Evolutionary conservation across 1,140 invertebrate genomes (phyloP).

Genomic region (Dryas iulia): DNA sequence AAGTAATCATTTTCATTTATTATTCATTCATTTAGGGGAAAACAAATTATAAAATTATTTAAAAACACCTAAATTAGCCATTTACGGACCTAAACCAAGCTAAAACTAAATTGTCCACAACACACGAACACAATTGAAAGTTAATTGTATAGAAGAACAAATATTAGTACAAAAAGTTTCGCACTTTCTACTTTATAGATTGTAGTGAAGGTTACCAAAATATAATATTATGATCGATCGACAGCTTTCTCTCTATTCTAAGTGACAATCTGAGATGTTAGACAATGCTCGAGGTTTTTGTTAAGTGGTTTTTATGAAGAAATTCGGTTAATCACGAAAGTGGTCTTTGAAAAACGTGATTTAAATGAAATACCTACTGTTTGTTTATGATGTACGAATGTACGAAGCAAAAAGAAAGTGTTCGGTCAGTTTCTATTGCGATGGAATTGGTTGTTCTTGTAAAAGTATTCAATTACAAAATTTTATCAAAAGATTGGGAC

Average conservation of each 20-base stretch:
- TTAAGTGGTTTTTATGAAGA: slow-evolving; percentile 15
- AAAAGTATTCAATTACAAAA: background rate
- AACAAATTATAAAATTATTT: no score
- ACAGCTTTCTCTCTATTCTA: slow-evolving; percentile 28
- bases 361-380: slow-evolving; percentile 1
- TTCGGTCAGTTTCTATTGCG: background rate
- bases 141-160: slow-evolving; percentile 7
- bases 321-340: slow-evolving; percentile 23
- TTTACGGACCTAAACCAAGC: background rate
- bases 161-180: slow-evolving; percentile 6
- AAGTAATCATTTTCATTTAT: no score
- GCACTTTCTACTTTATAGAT: slow-evolving; percentile 28
- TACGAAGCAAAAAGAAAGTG: background rate
- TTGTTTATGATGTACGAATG: background rate
- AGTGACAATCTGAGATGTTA: slow-evolving; percentile 29
- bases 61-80: no score
- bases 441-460: background rate
- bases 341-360: slow-evolving; percentile 14
- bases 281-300: slow-evolving; percentile 24
- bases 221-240: slow-evolving; percentile 23
- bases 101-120: background rate
- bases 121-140: background rate
- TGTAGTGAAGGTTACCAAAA: slow-evolving; percentile 24
- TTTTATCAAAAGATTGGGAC: background rate
- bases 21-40: no score